Conservation (phyloP, 1,140 invertebrate genomes). For the Hylaeus anthracinus region DNA sequence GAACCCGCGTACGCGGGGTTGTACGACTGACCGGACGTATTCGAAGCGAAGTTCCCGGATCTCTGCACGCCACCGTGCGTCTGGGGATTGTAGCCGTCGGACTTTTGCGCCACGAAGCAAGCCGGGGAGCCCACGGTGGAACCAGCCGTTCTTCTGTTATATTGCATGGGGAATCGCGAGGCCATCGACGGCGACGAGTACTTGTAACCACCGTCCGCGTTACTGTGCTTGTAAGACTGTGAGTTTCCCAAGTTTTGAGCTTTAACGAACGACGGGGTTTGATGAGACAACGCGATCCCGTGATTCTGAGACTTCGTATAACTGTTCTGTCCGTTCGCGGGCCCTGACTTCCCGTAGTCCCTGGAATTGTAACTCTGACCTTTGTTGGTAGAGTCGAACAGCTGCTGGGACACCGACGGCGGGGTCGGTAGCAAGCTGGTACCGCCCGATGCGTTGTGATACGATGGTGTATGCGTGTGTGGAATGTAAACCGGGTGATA, state of each 20-base stretch:
- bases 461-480: conserved; percentile 57
- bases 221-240: conserved; percentile 56
- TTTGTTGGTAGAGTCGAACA: conserved; percentile 42
- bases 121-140: conserved; percentile 55
- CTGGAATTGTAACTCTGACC: conserved; percentile 46
- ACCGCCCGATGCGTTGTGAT: conserved; percentile 58
- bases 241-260: conserved; percentile 17
- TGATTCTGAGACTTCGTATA: conserved; percentile 52
- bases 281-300: conserved; percentile 45
- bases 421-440: conserved; percentile 74
- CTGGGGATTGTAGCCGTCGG: conserved; percentile 33
- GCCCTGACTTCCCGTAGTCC: conserved; percentile 53
- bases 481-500: conserved; percentile 76
- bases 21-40: conserved; percentile 24
- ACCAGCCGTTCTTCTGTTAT: conserved; percentile 40
- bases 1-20: conserved; percentile 1
- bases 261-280: conserved; percentile 25
- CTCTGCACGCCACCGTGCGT: conserved; percentile 37
- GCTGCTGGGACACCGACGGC: conserved; percentile 45
- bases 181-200: conserved; percentile 47
- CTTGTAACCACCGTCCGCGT: conserved; percentile 45
- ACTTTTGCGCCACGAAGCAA: conserved; percentile 58
- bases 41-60: conserved; percentile 11
- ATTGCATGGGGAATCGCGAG: conserved; percentile 55
- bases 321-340: conserved; percentile 31